Evolutionary conservation across 1,140 invertebrate genomes (phyloP).

Genomic region (Caerostris darwini): DNA sequence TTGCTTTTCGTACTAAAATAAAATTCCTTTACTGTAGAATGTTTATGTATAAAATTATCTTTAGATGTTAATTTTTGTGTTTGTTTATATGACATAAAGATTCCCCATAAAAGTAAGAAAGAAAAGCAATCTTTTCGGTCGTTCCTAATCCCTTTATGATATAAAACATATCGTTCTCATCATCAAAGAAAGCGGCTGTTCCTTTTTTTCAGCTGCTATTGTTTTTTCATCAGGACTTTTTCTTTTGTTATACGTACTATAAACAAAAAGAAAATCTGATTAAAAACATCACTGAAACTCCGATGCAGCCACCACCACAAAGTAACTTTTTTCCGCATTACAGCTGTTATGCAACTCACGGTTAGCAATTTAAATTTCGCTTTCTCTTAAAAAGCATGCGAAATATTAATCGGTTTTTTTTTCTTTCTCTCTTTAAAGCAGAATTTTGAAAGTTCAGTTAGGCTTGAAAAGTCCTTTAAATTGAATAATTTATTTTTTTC

Average conservation of each 20-base stretch:
- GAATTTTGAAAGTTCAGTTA: not conserved
- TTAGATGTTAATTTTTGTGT: not conserved
- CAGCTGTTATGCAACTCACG: not conserved
- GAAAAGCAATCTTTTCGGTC: not conserved
- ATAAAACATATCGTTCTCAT: not conserved
- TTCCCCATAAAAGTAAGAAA: not conserved
- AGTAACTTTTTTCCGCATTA: not conserved
- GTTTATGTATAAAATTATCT: not conserved
- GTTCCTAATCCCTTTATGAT: constrained; percentile 33
- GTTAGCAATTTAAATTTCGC: not conserved
- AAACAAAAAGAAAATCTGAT: not conserved
- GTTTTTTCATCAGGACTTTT: not conserved
- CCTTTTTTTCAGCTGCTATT: not conserved
- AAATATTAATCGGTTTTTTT: not conserved
- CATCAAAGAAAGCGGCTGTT: not conserved
- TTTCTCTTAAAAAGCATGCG: not conserved
- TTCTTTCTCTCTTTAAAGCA: not conserved
- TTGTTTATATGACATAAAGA: not conserved
- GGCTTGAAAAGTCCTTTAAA: not conserved
- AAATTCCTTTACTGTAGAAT: not conserved
- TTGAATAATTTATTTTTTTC: not conserved
- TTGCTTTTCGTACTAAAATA: not conserved
- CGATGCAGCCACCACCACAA: not conserved
- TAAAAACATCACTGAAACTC: constrained; percentile 7
- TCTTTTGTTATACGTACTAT: not conserved